These are phyloP conservation scores for Pollicipes pollicipes DNA, from an alignment of 1,140 invertebrate genomes.

Conservation along the genomic window DNA sequence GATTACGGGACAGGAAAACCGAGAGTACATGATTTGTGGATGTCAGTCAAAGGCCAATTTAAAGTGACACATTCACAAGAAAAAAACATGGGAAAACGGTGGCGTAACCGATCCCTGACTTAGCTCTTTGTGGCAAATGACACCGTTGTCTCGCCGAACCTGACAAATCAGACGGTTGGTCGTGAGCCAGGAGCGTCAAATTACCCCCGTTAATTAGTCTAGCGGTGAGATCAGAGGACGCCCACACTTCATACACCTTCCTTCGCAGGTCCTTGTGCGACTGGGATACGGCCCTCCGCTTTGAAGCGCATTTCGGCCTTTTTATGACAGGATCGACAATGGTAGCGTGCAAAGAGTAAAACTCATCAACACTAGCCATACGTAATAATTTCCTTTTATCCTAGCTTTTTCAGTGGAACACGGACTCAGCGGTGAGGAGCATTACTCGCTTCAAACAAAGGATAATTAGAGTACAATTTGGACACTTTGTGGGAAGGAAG, in stretches of 20 bases:
- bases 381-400: not conserved
- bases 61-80: not conserved
- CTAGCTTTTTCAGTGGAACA: not conserved
- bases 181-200: not conserved
- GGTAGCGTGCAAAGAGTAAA: too few species aligned
- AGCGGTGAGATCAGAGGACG: too few species aligned
- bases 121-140: not conserved
- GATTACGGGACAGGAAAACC: not conserved
- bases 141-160: not conserved
- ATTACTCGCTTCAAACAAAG: not conserved
- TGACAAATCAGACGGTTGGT: not conserved
- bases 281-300: too few species aligned
- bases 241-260: too few species aligned
- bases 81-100: not conserved
- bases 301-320: too few species aligned
- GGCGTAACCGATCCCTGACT: not conserved
- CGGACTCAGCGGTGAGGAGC: too few species aligned
- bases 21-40: not conserved
- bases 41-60: not conserved
- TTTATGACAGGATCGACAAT: too few species aligned
- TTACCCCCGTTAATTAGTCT: too few species aligned
- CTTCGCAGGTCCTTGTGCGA: too few species aligned
- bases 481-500: not conserved
- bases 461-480: not conserved
- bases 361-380: too few species aligned